Evolutionary conservation across 2,888 invertebrate species (phyloP).

Genomic region (Mayetiola destructor): DNA sequence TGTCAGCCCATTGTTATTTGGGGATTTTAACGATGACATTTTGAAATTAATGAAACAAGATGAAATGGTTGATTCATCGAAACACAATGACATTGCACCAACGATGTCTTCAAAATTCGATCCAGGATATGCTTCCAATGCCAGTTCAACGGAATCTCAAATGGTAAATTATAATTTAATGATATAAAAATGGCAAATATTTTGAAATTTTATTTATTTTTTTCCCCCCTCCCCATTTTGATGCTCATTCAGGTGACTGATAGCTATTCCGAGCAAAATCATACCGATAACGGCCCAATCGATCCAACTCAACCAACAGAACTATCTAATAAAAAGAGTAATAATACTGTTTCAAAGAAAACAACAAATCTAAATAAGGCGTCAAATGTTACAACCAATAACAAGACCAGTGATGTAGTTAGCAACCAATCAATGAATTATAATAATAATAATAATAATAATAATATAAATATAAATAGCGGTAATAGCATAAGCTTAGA

Average conservation of each 20-base stretch:
- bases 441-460: slow-evolving; percentile 4
- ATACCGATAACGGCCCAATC: background rate
- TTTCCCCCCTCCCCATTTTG: background rate
- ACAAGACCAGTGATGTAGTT: slow-evolving; percentile 10
- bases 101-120: slow-evolving; percentile 18
- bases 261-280: background rate
- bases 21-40: slow-evolving; percentile 35
- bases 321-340: slow-evolving; percentile 6
- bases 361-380: background rate
- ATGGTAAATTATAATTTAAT: background rate
- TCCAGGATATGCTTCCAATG: slow-evolving; percentile 19
- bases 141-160: slow-evolving; percentile 14
- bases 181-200: background rate
- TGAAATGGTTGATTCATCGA: background rate
- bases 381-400: background rate
- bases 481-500: background rate
- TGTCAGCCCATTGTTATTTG: slow-evolving; percentile 30
- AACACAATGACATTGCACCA: background rate
- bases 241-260: background rate
- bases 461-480: slow-evolving; percentile 1
- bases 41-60: slow-evolving; percentile 25
- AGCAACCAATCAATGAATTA: slow-evolving; percentile 5
- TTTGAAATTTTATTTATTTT: background rate
- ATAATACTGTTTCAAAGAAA: background rate
- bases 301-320: too few relatives aligned